Conservation (phyloP, 2,113 vertebrate genomes). For the Physeter macrocephalus region DNA sequence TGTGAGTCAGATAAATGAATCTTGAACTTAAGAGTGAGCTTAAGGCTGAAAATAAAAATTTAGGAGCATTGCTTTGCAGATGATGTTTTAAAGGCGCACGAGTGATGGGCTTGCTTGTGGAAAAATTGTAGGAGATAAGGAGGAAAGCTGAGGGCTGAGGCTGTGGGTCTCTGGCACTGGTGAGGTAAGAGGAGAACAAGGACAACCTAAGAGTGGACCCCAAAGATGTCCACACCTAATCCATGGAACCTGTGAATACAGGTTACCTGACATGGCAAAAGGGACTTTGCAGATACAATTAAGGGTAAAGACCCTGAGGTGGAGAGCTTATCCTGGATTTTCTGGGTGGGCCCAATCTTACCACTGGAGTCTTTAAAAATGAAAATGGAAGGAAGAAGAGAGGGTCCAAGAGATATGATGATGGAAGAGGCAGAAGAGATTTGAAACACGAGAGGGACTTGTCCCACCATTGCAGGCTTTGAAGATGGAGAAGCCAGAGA, state of each 20-base stretch:
- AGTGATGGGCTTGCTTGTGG: not conserved
- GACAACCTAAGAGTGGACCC: not conserved
- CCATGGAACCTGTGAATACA: not conserved
- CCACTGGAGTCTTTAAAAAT: not conserved
- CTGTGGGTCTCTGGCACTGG: not conserved
- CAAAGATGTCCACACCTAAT: too few species aligned
- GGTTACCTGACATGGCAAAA: not conserved
- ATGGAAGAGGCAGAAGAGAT: not conserved
- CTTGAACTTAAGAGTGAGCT: not conserved
- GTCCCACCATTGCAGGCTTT: not conserved
- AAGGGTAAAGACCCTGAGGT: not conserved
- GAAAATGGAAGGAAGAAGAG: not conserved
- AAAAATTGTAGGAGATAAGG: not conserved
- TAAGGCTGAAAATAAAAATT: not conserved
- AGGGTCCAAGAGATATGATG: not conserved
- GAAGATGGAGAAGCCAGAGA: not conserved
- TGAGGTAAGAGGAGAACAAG: not conserved
- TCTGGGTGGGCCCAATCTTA: not conserved
- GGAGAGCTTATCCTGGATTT: not conserved
- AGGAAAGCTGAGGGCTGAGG: not conserved
- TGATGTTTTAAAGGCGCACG: not conserved
- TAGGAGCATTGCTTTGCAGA: not conserved
- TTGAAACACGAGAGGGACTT: not conserved
- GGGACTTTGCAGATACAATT: not conserved
- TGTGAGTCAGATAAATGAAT: not conserved